phyloP scores from a whole-genome alignment of 1,140 invertebrate genomes.

The Diorhabda sublineata region DNA sequence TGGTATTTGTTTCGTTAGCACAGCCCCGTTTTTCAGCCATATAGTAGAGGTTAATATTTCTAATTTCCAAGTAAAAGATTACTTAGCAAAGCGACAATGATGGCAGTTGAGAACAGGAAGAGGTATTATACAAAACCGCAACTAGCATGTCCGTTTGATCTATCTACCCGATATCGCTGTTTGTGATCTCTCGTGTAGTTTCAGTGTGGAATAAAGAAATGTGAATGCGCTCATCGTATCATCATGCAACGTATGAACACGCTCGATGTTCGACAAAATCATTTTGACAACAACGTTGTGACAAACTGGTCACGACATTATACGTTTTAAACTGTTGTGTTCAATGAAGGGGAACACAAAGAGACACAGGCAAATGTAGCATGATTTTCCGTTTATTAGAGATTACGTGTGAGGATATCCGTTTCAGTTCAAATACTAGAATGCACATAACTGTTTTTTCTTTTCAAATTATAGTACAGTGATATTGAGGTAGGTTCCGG shows the following conservation, averaged over 20 bases:
- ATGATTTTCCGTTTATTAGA: no score
- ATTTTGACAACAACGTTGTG: constrained; percentile 24
- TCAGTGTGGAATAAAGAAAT: constrained; percentile 21
- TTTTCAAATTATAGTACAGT: no score
- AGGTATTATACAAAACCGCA: constrained; percentile 8
- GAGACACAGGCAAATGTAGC: no score
- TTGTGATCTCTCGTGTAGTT: constrained; percentile 17
- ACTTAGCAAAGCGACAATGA: constrained; percentile 13
- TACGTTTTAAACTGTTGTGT: constrained; percentile 17
- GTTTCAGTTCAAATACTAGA: no score
- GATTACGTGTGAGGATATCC: no score
- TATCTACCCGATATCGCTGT: constrained; percentile 20
- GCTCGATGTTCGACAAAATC: constrained; percentile 25
- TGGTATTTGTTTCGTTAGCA: no score
- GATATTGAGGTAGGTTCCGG: no score
- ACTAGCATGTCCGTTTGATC: constrained; percentile 25
- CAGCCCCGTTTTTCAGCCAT: no score
- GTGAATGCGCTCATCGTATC: constrained; percentile 18
- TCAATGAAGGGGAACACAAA: constrained; percentile 14
- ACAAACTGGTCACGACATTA: constrained; percentile 24
- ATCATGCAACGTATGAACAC: constrained; percentile 23
- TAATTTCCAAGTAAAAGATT: no score
- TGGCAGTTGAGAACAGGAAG: constrained; percentile 18
- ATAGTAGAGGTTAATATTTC: no score
- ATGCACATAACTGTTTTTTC: no score